phyloP scores from a whole-genome alignment of 2,113 vertebrate genomes.

The Cyprinodon variegatus region DNA sequence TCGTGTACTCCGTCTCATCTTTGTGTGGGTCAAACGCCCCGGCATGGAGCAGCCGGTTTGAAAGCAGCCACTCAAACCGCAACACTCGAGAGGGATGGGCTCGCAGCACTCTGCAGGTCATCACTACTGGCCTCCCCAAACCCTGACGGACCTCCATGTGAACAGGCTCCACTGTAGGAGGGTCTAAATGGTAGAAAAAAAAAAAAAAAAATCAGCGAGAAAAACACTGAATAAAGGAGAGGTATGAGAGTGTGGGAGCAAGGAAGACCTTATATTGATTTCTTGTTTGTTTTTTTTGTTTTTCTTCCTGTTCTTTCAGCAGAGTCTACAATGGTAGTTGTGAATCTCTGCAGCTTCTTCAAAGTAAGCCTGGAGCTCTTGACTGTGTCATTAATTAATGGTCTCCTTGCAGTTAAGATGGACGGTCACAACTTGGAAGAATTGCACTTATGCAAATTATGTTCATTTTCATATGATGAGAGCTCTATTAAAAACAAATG shows the following conservation, averaged over 20 bases:
- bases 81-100: conserved; percentile 92
- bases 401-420: too few species aligned
- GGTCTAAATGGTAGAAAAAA: conserved; percentile 79
- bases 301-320: too few species aligned
- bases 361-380: too few species aligned
- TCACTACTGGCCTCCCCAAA: conserved; percentile 86
- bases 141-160: conserved; percentile 93
- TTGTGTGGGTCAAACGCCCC: conserved; percentile 88
- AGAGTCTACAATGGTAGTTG: too few species aligned
- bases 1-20: conserved; percentile 89
- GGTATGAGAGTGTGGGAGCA: not conserved
- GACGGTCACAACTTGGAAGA: too few species aligned
- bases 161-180: conserved; percentile 90
- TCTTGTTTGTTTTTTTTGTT: too few species aligned
- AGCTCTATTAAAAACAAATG: too few species aligned
- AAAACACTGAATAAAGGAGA: not conserved
- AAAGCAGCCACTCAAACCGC: conserved; percentile 93
- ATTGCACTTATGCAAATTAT: too few species aligned
- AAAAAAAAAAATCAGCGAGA: conserved; percentile 21
- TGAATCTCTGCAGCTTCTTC: too few species aligned
- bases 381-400: too few species aligned
- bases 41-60: conserved; percentile 84
- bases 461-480: too few species aligned
- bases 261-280: too few species aligned
- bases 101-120: conserved; percentile 92